Base-by-base conservation (phyloP, 2,888 invertebrate species). In the Osedax fenrisi region DNA sequence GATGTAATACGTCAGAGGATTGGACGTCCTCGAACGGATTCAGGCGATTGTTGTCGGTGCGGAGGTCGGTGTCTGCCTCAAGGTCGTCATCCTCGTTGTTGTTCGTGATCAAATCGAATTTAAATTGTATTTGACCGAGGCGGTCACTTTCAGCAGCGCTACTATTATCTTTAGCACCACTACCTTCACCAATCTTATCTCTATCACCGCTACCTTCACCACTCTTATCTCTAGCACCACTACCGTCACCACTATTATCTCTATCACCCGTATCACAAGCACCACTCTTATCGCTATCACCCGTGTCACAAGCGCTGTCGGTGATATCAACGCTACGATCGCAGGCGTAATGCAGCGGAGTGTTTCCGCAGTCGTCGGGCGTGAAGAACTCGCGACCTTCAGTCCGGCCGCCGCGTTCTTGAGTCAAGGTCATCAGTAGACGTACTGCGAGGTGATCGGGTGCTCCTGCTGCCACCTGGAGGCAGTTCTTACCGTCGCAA, bases 301-400 rank as follows among this genome's bases (percentile, higher is more conserved):
- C 17, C 10, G 10, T 41, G 41, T 5, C 41, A 41, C 10, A 10
- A 17, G 73, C 13, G 72, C 79, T 78, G 24, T 78, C 79, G 24
- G 78, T 24, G 5, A 25, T 25, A 26, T 24, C 59, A 13, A 25
- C 26, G 10, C 77, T 78, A 10, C 76, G 76, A 24, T 78, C 77
- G 27, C 76, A 78, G 25, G 79, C 78, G 21, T 78, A 75, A 75
- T 80, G 80, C 17, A 80, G 74, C 5, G 80, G 77, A 5, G 78
- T 75, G 3, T 78, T 74, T 3, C 79, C 78, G 2, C 17, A 5
- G 17, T 41, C 17, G 17, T 41, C 41, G n/a, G n/a, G n/a, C n/a
- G n/a, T n/a, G n/a, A n/a, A n/a, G n/a, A n/a, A n/a, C n/a, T n/a
- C n/a, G 41, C 41, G 41, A 41, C 41, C 10, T 41, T 41, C 41